Evolutionary conservation across 2,113 vertebrate genomes (phyloP).

Genomic region (Plectropomus leopardus): DNA sequence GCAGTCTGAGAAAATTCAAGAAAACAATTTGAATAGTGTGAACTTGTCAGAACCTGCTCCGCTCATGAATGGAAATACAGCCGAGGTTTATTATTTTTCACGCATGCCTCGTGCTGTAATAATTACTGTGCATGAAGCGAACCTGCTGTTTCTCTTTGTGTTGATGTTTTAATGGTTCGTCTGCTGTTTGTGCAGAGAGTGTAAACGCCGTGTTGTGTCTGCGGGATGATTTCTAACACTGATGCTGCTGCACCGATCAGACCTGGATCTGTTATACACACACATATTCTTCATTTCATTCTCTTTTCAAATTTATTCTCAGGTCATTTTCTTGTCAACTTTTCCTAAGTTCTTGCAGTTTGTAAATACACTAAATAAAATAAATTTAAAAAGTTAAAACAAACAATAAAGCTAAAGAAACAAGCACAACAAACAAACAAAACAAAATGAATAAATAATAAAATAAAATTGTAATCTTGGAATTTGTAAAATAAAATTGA

Average conservation of each 20-base stretch:
- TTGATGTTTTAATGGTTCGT: slow-evolving; percentile 40
- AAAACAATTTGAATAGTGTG: background rate
- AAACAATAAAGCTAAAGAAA: no score
- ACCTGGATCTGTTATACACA: background rate
- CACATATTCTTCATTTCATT: background rate
- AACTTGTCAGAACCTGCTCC: slow-evolving; percentile 38
- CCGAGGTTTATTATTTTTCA: background rate
- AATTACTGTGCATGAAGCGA: slow-evolving; percentile 30
- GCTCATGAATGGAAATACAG: background rate
- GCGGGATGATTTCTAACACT: background rate
- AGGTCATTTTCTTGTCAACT: no score
- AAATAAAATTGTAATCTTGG: no score
- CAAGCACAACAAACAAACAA: no score
- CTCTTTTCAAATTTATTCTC: no score
- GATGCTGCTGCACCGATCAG: background rate
- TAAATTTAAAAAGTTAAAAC: no score
- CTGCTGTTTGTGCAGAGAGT: slow-evolving; percentile 26
- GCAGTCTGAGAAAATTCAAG: background rate
- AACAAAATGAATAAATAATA: no score
- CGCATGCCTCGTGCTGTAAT: slow-evolving; percentile 30
- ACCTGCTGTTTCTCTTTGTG: slow-evolving; percentile 27
- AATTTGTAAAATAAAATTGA: no score
- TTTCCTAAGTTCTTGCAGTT: no score
- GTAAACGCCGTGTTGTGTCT: background rate
- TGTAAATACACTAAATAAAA: no score